Evolutionary conservation across 2,113 vertebrate genomes (phyloP).

Genomic region (Enhydra lutris): DNA sequence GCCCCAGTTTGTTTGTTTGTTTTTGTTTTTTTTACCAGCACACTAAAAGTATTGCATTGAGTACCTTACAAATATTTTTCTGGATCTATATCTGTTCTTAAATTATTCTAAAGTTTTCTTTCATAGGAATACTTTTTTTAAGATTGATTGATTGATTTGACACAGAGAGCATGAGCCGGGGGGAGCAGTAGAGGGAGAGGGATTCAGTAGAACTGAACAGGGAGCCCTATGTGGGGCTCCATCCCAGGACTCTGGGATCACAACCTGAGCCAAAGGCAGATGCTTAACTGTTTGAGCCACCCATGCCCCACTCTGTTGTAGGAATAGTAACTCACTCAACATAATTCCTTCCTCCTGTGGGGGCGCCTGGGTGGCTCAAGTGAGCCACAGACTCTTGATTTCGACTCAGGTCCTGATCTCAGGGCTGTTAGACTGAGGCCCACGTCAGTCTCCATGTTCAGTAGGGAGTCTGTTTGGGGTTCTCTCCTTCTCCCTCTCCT

Average conservation of each 20-base stretch:
- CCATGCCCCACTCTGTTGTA: neutral
- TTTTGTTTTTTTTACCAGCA: neutral
- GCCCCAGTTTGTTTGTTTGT: neutral
- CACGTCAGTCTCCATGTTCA: neutral
- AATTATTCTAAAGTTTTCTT: slow-evolving; percentile 3
- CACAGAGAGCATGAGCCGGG: too few relatives aligned
- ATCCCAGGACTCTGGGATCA: too few relatives aligned
- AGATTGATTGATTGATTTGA: too few relatives aligned
- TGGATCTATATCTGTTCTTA: neutral
- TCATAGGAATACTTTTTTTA: too few relatives aligned
- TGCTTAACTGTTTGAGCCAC: too few relatives aligned
- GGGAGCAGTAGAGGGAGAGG: too few relatives aligned
- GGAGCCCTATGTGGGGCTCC: too few relatives aligned
- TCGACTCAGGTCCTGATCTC: neutral
- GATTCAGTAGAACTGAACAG: too few relatives aligned
- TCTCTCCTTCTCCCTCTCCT: neutral
- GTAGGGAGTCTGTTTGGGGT: neutral
- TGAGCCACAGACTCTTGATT: neutral
- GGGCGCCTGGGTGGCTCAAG: neutral
- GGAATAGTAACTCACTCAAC: neutral
- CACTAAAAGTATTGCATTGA: neutral
- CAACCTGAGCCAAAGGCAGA: too few relatives aligned
- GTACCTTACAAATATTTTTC: neutral
- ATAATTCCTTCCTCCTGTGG: neutral
- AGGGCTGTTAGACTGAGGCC: neutral